Evolutionary conservation across 2,888 invertebrate species (phyloP), one percentile per base, ranked within the genome.

Genomic region (Meta bourneti): DNA sequence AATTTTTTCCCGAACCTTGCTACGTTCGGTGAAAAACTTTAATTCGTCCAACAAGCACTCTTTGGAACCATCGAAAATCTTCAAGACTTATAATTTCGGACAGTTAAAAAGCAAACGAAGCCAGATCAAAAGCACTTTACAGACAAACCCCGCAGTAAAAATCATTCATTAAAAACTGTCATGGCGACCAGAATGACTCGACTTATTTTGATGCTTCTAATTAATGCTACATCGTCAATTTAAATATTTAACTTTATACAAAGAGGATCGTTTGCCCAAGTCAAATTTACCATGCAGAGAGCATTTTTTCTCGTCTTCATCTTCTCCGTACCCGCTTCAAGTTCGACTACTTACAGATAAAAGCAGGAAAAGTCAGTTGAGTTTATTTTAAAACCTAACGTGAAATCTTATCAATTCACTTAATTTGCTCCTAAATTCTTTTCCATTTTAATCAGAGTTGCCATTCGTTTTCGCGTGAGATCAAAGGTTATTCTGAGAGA

Each of bases 171-270:
- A 91, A 87, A 91, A 91, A 87, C 78, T 83, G 90, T 90, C 90
- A 90, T 85, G 82, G 78, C 78, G n/a, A 70, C 48, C 75, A 69
- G 70, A 85, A 86, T 49, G n/a, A 78, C 71, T 75, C 49, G 72
- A 70, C 69, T 87, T 91, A 82, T 91, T 91, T 87, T 81, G 91
- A 91, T 91, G 91, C 85, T 78, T 77, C 91, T 91, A 91, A 91
- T 91, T 91, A 91, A 91, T 91, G 87, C 79, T 78, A 83, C 90
- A 91, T 86, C 77, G 72, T 51, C 82, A 91, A 91, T 91, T 91
- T 91, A 91, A 91, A 91, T 91, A 91, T 91, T 91, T 91, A 91
- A 91, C 91, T 88, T 91, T 87, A 88, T 87, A 91, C 86, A 91
- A 91, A 91, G 91, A 87, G 87, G n/a, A n/a, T 61, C 72, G 87